Evolutionary conservation across 2,113 vertebrate genomes (phyloP).

Genomic region (Taxidea taxus): DNA sequence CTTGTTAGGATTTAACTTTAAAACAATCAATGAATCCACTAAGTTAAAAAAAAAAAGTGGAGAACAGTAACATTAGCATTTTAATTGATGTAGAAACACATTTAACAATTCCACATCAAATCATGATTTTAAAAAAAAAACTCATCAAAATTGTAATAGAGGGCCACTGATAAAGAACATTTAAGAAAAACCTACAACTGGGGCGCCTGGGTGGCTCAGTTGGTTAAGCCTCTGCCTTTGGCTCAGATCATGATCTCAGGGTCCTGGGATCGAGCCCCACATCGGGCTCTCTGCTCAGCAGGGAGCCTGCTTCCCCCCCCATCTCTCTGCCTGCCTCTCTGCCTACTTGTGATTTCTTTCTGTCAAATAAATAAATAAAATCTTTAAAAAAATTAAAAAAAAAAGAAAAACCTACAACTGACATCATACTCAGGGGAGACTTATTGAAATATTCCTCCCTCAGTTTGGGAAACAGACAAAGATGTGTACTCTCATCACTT

Average conservation of each 20-base stretch:
- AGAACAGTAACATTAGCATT: not conserved
- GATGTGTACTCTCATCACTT: not conserved
- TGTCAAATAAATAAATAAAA: too few species aligned
- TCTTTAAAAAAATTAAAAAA: too few species aligned
- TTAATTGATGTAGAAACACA: not conserved
- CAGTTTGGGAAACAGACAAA: not conserved
- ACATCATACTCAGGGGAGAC: not conserved
- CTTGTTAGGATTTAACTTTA: not conserved
- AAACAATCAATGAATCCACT: not conserved
- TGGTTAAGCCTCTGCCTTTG: too few species aligned
- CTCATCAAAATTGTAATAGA: not conserved
- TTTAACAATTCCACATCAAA: not conserved
- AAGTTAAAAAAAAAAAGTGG: not conserved
- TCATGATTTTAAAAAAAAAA: not conserved
- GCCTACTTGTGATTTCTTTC: too few species aligned
- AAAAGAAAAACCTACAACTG: not conserved
- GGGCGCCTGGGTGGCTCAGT: too few species aligned
- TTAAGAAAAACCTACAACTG: not conserved
- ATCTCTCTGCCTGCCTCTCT: too few species aligned
- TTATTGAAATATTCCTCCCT: not conserved
- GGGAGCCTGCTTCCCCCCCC: too few species aligned
- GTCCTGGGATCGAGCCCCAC: too few species aligned
- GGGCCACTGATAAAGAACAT: not conserved
- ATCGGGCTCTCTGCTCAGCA: too few species aligned
- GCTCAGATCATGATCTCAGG: too few species aligned